Conservation (phyloP, 2,113 vertebrate genomes). For the Leucosticte australis region DNA sequence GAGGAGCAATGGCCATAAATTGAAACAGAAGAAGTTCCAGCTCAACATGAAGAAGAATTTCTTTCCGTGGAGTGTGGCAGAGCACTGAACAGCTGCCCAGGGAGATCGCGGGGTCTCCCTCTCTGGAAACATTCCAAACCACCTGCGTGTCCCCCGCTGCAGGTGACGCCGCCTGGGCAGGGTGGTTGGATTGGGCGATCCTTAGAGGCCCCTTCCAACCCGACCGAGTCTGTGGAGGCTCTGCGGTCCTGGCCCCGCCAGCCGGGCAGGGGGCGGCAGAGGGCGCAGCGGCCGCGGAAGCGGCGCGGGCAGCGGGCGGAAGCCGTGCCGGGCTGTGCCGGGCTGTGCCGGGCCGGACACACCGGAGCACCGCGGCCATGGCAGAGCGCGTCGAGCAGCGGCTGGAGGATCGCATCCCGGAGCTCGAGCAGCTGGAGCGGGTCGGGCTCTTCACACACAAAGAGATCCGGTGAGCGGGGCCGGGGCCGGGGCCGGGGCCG, state of each 20-base stretch:
- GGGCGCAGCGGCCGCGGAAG: background rate
- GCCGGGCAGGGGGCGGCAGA: background rate
- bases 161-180: background rate
- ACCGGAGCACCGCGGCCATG: conserved; percentile 66
- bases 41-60: background rate
- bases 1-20: background rate
- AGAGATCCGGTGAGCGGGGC: conserved; percentile 84
- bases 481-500: too few relatives aligned
- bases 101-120: background rate
- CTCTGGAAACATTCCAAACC: background rate
- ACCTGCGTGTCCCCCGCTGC: background rate
- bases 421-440: conserved; percentile 90
- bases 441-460: conserved; percentile 85
- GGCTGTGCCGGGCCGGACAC: fast-evolving
- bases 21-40: background rate
- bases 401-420: conserved; percentile 87
- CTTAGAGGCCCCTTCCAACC: fast-evolving
- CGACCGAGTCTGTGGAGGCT: fast-evolving
- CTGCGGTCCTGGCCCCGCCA: background rate
- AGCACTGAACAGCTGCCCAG: background rate
- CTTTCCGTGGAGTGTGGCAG: background rate
- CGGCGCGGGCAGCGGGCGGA: background rate
- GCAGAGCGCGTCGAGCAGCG: conserved; percentile 88
- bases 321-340: background rate
- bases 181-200: too few relatives aligned